Base-by-base conservation (phyloP, 2,113 vertebrate genomes). In the Hippoglossus stenolepis region DNA sequence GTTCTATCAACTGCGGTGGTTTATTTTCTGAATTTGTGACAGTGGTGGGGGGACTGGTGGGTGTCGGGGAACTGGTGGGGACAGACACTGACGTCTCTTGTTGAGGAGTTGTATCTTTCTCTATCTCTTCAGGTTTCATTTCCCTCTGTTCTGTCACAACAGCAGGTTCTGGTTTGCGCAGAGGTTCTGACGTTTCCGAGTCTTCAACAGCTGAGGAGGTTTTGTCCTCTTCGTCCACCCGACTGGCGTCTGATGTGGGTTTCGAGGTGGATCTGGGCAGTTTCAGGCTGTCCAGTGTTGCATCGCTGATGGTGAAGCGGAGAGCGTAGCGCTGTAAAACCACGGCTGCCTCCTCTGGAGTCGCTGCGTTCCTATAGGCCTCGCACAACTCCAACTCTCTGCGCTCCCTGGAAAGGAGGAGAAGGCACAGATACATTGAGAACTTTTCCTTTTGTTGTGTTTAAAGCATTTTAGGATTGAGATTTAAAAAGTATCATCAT, bases 251-350 rank as follows among this genome's bases (percentile, higher is more conserved):
- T 1, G 87, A 87, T n/a, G 82, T 75, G 35, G 72, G 75, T 83
- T 90, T 74, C 2, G 88, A 70, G 86, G 90, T 76, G 72, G 95
- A 91, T 81, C 93, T 90, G 93, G 98, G 97, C 92, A 99, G 96
- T 88, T 98, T 96, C 82, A 99, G 82, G 87, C 95, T 95, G 90
- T 99, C 98, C 1, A 99, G 93, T 58, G 97, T 97, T 70, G 97
- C 96, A 77, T 99, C 98, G 0, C 97, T 99, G 93, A 99, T 98
- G 77, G 97, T 98, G 89, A 99, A 99, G 70, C 97, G 96, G 83
- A 99, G 97, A 0, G 96, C 96, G 58, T 99, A 99, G 59, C 96
- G 96, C 72, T 97, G 96, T n/a, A 99, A 94, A 65, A 99, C 96
- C 57, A 93, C 92, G 24, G 97, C 95, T 0, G 97, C 97, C 86